These are phyloP conservation scores for Lycaon pictus DNA, from an alignment of 2,113 vertebrate genomes.

Conservation along the genomic window DNA sequence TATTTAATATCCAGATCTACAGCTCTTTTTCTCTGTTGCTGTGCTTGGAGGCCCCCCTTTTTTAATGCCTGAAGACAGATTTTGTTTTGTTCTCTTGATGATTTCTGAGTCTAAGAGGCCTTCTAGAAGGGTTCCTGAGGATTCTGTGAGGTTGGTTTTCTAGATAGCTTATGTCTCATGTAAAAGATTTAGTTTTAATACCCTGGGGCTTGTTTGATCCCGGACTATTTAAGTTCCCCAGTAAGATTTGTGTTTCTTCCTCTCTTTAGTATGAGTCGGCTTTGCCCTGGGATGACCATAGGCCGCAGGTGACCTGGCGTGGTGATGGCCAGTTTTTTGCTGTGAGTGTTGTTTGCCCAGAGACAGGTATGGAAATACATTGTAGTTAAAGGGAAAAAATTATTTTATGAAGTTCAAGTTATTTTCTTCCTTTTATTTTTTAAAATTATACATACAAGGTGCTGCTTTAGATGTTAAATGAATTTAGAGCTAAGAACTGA, in stretches of 20 bases:
- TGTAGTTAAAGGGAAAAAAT: not conserved
- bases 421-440: constrained; percentile 37
- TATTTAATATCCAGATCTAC: not conserved
- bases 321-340: constrained; percentile 98
- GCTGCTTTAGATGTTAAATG: not conserved
- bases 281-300: constrained; percentile 93
- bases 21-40: not conserved
- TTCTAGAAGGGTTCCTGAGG: not conserved
- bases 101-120: not conserved
- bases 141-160: not conserved
- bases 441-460: not conserved
- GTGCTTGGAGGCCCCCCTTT: not conserved
- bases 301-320: constrained; percentile 93
- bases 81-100: constrained; percentile 15
- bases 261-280: constrained; percentile 89
- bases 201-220: not conserved
- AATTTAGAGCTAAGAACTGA: constrained; percentile 8
- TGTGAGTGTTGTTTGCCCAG: constrained; percentile 92
- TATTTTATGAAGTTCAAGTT: not conserved
- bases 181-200: not conserved
- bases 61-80: not conserved
- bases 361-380: constrained; percentile 88
- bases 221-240: not conserved
- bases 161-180: not conserved
- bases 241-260: not conserved